Percentiles rank a stretch among this genome's conserved stretches.
phyloP scores from a whole-genome alignment of 2,113 vertebrate genomes.

The Leiothrix lutea region DNA sequence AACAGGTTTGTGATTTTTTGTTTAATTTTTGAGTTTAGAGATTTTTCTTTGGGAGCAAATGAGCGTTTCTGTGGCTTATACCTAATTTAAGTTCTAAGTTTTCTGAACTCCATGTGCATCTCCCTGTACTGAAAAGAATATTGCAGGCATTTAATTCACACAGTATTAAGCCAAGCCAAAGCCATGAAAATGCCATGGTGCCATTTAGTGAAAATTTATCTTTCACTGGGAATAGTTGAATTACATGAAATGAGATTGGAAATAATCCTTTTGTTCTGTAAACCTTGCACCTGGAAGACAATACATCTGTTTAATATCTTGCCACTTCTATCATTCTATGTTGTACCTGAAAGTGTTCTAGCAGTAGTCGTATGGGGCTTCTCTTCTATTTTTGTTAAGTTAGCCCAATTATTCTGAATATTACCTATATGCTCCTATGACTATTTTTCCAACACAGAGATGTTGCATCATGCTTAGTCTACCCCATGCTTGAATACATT shows the following conservation, averaged over 20 bases:
- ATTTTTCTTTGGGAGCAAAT: neutral
- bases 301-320: constrained; percentile 50
- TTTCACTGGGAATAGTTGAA: constrained; percentile 40
- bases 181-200: constrained; percentile 53
- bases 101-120: neutral
- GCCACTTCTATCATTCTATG: neutral
- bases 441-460: neutral
- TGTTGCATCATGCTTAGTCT: neutral
- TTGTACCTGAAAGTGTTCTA: neutral
- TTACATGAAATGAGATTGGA: constrained; percentile 49
- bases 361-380: neutral
- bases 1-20: neutral
- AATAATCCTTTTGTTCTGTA: constrained; percentile 58
- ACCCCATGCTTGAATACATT: neutral
- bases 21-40: neutral
- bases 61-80: neutral
- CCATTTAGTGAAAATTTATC: constrained; percentile 64
- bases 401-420: neutral
- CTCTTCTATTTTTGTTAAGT: neutral
- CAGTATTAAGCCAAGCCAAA: constrained; percentile 11
- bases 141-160: constrained; percentile 23
- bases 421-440: neutral
- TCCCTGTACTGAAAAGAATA: constrained; percentile 14
- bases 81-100: neutral
- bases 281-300: constrained; percentile 52